Evolutionary conservation across 2,797 vertebrate genomes (phyloP).

Genomic region (Sparidentex hasta): DNA sequence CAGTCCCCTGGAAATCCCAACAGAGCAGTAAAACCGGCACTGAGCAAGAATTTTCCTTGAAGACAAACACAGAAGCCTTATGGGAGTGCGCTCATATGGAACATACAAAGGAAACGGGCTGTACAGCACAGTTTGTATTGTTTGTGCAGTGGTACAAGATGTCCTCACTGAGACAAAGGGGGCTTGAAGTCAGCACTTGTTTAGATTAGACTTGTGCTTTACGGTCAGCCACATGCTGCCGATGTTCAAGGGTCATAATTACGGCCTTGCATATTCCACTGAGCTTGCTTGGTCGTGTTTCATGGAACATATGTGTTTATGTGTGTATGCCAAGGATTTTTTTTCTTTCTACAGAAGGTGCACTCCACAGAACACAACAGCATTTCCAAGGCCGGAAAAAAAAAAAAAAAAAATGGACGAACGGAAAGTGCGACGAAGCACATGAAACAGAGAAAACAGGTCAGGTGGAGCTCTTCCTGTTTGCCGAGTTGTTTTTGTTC

Average conservation of each 20-base stretch:
- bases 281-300: background rate
- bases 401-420: background rate
- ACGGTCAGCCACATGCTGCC: background rate
- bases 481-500: slow-evolving; percentile 48
- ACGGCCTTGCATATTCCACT: background rate
- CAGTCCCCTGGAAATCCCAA: slow-evolving; percentile 47
- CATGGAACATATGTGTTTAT: background rate
- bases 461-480: slow-evolving; percentile 57
- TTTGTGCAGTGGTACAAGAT: slow-evolving; percentile 33
- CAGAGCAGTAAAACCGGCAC: slow-evolving; percentile 6
- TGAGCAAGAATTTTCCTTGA: background rate
- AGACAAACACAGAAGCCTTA: background rate
- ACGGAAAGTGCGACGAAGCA: slow-evolving; percentile 9
- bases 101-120: background rate
- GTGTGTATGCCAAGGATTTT: background rate
- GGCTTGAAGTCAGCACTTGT: background rate
- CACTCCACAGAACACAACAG: background rate
- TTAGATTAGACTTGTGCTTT: slow-evolving; percentile 13
- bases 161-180: background rate
- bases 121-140: slow-evolving; percentile 17
- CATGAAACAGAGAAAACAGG: background rate
- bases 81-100: background rate
- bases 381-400: background rate
- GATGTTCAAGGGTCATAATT: slow-evolving; percentile 23
- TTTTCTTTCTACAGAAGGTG: background rate